These are phyloP conservation scores for Bombyx huttoni DNA, from an alignment of 2,888 invertebrate species.

Conservation along the genomic window DNA sequence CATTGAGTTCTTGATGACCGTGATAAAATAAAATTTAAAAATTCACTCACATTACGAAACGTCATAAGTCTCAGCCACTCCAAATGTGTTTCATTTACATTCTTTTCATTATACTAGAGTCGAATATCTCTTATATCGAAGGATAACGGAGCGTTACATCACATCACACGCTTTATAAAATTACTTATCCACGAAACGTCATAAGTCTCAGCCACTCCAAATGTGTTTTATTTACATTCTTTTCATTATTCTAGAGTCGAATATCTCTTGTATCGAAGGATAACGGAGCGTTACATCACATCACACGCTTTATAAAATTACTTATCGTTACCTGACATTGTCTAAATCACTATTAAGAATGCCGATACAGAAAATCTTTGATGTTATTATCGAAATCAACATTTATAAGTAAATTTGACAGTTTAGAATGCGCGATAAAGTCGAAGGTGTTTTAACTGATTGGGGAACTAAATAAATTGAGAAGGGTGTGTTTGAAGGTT, in stretches of 20 bases:
- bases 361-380: neutral
- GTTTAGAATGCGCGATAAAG: too few species aligned
- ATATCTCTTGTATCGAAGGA: neutral
- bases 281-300: neutral
- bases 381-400: neutral
- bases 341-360: slow-evolving; percentile 1
- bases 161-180: too few species aligned
- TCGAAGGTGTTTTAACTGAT: too few species aligned
- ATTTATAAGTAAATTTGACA: too few species aligned
- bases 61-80: neutral
- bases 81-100: neutral
- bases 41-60: neutral
- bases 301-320: neutral
- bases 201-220: neutral
- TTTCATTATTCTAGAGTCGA: neutral
- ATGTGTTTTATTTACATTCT: neutral
- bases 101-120: neutral
- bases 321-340: neutral
- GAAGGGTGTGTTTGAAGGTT: too few species aligned
- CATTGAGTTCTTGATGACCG: too few species aligned
- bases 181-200: neutral
- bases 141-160: too few species aligned
- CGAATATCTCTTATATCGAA: neutral
- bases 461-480: too few species aligned
- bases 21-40: too few species aligned